Evolutionary conservation across 1,140 invertebrate species (phyloP).

Genomic region (Trachelipus rathkii): DNA sequence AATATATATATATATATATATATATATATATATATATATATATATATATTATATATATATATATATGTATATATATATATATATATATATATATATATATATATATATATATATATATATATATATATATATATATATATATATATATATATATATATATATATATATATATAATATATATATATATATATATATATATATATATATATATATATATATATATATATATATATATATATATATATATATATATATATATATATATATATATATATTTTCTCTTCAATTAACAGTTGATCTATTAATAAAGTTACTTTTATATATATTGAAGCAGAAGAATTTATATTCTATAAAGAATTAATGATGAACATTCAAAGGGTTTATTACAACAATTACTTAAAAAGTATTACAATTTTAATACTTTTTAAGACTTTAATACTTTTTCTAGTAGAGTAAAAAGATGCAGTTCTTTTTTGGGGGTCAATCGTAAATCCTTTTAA

Average conservation of each 20-base stretch:
- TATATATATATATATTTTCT: background rate
- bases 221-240: background rate
- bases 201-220: slow-evolving; percentile 3
- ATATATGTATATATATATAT: slow-evolving; percentile 12
- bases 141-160: slow-evolving; percentile 9
- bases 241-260: background rate
- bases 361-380: too few species aligned
- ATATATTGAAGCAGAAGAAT: too few species aligned
- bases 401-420: too few species aligned
- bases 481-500: too few species aligned
- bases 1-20: too few species aligned
- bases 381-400: too few species aligned
- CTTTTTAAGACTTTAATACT: too few species aligned
- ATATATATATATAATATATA: slow-evolving; percentile 11
- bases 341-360: too few species aligned
- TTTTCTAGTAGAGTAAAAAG: too few species aligned
- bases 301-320: too few species aligned
- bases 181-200: slow-evolving; percentile 11
- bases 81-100: slow-evolving; percentile 11
- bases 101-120: slow-evolving; percentile 11
- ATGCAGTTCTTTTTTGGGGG: too few species aligned
- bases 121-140: slow-evolving; percentile 11
- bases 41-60: background rate
- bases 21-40: too few species aligned
- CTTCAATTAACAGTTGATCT: background rate